Evolutionary conservation across 2,113 vertebrate genomes (phyloP), one percentile per base, ranked within the genome.

Genomic region (Myodes glareolus): DNA sequence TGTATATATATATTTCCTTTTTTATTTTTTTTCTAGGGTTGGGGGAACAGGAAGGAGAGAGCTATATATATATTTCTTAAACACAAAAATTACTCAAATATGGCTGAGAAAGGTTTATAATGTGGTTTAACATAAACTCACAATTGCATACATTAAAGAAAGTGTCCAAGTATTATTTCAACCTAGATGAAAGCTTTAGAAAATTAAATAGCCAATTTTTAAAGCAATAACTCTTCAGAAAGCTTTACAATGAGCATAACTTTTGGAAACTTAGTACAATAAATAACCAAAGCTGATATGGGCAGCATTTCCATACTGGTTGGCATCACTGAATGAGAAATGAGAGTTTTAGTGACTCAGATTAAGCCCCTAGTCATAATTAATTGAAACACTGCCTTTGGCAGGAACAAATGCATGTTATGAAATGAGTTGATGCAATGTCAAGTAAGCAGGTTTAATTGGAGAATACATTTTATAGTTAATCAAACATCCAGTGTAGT

Each of bases 351-450:
- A 65, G 42, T 92, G 39, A 90, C 92, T 96, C 55, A 92, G 95
- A 92, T 92, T 76, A 88, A 94, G 25, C 82, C 10, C 7, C 67
- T 78, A 84, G 92, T 45, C 58, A 93, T 84, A 88, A 89, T 94
- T 81, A 81, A 95, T 61, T 94, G 81, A 96, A 96, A 91, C n/a
- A 93, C 25, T 93, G 76, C 47, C 7, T 87, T 93, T 95, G 87
- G 91, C 29, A 80, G 82, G 36, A 91, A 89, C 17, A 68, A 96
- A 92, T 68, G 14, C 39, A 65, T 23, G 14, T 75, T 90, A 94
- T 90, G 76, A 92, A 86, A 52, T 92, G 39, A 90, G 13, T 85
- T 88, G 88, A 1, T 17, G 52, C 81, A 90, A 92, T 76, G 31
- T 81, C 87, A 97, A 86, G 31, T 80, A 58, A 92, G 4, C 31